phyloP scores from a whole-genome alignment of 2,113 vertebrate genomes.

The Paramisgurnus dabryanus region DNA sequence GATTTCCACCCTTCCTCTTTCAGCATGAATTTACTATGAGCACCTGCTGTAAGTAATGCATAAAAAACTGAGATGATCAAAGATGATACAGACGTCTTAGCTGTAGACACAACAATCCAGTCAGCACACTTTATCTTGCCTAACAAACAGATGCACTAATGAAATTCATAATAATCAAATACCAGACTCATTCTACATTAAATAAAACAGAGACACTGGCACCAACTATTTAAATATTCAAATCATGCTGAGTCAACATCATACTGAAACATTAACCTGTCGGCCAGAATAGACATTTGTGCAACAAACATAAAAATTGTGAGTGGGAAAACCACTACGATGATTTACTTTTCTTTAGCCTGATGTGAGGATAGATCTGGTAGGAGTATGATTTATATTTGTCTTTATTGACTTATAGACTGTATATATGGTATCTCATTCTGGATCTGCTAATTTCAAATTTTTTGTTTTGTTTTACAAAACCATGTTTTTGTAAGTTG shows the following conservation, averaged over 20 bases:
- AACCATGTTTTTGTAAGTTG: too few species aligned
- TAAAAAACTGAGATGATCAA: conserved; percentile 17
- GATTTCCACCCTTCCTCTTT: background rate
- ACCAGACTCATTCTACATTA: background rate
- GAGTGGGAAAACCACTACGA: background rate
- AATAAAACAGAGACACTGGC: background rate
- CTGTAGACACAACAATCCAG: background rate
- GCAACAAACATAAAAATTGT: conserved; percentile 12
- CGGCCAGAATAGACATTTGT: conserved; percentile 18
- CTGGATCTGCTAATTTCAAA: fast-evolving
- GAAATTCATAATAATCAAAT: conserved; percentile 11
- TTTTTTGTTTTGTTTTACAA: background rate
- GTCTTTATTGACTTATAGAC: background rate
- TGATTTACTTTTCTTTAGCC: conserved; percentile 30
- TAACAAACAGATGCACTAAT: conserved; percentile 23
- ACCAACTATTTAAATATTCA: conserved; percentile 28
- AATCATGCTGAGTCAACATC: background rate
- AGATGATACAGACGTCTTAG: background rate
- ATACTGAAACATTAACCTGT: conserved; percentile 20
- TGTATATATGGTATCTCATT: background rate
- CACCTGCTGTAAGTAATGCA: conserved; percentile 13
- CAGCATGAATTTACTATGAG: background rate
- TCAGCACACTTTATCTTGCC: background rate
- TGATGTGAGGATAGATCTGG: background rate
- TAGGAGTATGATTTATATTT: conserved; percentile 16